Conservation (phyloP, 2,113 vertebrate genomes). For the Ceyx cyanopectus region DNA sequence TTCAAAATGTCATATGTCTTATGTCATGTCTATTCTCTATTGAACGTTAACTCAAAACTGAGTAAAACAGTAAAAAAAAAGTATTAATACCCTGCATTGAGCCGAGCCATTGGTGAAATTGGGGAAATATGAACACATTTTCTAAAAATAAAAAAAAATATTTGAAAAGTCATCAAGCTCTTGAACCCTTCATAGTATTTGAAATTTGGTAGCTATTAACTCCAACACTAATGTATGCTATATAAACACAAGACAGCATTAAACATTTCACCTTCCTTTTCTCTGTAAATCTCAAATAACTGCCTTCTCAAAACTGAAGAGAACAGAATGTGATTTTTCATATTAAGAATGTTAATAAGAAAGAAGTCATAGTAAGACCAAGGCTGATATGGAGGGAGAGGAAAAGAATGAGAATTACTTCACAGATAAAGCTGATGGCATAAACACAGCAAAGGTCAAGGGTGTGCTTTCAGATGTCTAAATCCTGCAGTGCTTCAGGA, state of each 20-base stretch:
- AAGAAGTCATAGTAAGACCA: not conserved
- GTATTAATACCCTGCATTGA: not conserved
- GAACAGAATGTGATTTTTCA: not conserved
- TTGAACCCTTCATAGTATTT: not conserved
- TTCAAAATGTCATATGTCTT: not conserved
- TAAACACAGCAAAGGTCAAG: not conserved
- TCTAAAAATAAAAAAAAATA: not conserved
- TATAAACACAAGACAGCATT: not conserved
- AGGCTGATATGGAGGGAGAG: not conserved
- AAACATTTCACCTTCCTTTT: not conserved
- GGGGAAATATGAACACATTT: not conserved
- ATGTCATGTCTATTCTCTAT: not conserved
- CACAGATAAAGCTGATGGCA: not conserved
- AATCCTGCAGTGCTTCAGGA: not conserved
- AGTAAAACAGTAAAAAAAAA: not conserved
- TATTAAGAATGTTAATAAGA: not conserved
- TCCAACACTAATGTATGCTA: not conserved
- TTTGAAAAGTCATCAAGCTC: not conserved
- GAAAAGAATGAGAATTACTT: not conserved
- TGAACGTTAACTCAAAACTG: not conserved
- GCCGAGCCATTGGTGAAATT: not conserved
- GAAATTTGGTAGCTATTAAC: not conserved
- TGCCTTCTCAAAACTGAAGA: not conserved
- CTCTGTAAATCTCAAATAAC: not conserved
- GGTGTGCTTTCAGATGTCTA: not conserved